Conservation (phyloP, 2,888 invertebrate species). For the Tetheella fluctuosa region DNA sequence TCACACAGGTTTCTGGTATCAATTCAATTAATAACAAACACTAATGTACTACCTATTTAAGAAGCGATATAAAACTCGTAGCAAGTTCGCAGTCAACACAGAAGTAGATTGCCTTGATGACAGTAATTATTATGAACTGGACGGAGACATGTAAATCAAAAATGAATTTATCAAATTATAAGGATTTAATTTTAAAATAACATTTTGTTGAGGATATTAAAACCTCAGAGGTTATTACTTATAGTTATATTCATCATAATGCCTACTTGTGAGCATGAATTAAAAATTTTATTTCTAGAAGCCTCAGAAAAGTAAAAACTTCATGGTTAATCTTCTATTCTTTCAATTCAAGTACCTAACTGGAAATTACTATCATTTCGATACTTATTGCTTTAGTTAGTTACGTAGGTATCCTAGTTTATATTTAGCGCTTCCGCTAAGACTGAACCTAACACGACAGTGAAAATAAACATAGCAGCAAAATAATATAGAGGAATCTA, state of each 20-base stretch:
- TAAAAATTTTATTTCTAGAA: no score
- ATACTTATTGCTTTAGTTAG: not conserved
- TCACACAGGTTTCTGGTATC: slow-evolving; percentile 38
- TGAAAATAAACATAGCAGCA: slow-evolving; percentile 8
- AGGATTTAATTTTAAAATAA: no score
- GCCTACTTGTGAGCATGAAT: no score
- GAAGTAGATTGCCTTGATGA: slow-evolving; percentile 46
- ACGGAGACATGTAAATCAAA: slow-evolving; percentile 15
- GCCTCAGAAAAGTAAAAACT: no score
- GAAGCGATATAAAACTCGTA: slow-evolving; percentile 15
- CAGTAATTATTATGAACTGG: slow-evolving; percentile 22
- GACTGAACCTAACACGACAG: slow-evolving; percentile 16
- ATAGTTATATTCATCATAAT: no score
- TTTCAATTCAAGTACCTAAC: no score
- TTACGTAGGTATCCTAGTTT: slow-evolving; percentile 6
- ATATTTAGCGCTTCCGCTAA: slow-evolving; percentile 13
- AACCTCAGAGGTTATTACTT: no score
- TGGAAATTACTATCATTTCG: not conserved
- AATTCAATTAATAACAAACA: slow-evolving; percentile 45
- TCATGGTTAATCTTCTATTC: no score
- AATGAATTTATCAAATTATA: no score
- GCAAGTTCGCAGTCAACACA: slow-evolving; percentile 17
- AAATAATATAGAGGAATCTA: not conserved
- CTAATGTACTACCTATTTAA: slow-evolving; percentile 22
- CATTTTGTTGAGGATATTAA: no score